Evolutionary conservation across 2,797 vertebrate genomes (phyloP), one percentile per base, ranked within the genome.

Genomic region (Falco columbarius): DNA sequence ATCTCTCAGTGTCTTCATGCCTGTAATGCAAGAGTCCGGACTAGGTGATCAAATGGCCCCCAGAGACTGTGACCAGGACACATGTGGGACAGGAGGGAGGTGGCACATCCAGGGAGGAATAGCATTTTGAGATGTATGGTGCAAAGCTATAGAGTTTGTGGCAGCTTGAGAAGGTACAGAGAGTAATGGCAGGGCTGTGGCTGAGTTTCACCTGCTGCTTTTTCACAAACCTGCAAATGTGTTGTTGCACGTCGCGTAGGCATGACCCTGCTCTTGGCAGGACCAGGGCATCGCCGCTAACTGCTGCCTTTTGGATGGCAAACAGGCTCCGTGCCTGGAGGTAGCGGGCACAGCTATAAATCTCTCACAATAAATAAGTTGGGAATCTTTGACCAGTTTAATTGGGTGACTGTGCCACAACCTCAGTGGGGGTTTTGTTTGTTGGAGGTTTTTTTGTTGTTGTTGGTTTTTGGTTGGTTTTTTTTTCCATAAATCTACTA

Each of bases 401-500:
- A 61, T 79, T 90, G 74, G 58, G 42, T 36, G 89, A 51, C 66
- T 61, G 44, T 59, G 62, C 62, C 38, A 70, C 94, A 90, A 8
- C 38, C 61, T 81, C 22, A 1, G 44, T 21, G 20, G 54, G 54
- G 36, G 5, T 6, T 92, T 92, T 91, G 27, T 79, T 77, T 87
- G 56, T 38, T 74, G 77, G 63, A 85, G 56, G 10, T 38, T 38
- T 38, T 40, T 40, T 40, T 40, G 38, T 13, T 40, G 38, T 40
- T 40, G 36, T 38, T 38, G 36, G 10, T 38, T 10, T 42, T 74
- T 93, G 12, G 51, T 84, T 58, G 49, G 40, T 27, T 10, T 12
- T 10, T 21, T 40, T 32, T n/a, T 34, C 8, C 29, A 24, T n/a
- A 63, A 80, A 15, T 71, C 93, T 96, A 66, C n/a, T 97, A 59